Percentiles rank a stretch among this genome's conserved stretches.
phyloP scores from a whole-genome alignment of 1,140 invertebrate genomes.

The Stenopsyche tienmushanensis region DNA sequence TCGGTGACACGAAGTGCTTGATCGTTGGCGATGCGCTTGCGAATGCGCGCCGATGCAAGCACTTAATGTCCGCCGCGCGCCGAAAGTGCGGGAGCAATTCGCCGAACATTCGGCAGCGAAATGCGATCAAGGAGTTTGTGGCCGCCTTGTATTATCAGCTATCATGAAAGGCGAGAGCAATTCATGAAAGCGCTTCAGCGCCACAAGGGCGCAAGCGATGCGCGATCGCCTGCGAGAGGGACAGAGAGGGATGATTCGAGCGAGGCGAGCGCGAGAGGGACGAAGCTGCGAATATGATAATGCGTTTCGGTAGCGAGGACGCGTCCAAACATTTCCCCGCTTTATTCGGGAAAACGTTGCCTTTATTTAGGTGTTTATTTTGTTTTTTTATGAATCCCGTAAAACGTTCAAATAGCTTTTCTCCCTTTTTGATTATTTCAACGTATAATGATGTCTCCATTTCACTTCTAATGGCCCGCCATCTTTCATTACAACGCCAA shows the following conservation, averaged over 20 bases:
- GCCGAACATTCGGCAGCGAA: not conserved
- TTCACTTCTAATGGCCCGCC: not conserved
- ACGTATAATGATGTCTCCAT: slow-evolving; percentile 22
- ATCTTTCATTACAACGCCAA: slow-evolving; percentile 13
- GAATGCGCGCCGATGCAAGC: not conserved
- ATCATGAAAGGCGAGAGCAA: slow-evolving; percentile 29
- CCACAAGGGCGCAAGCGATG: not conserved
- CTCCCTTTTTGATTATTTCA: slow-evolving; percentile 25
- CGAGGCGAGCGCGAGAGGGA: not conserved
- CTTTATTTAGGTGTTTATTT: slow-evolving; percentile 29
- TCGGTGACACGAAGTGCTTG: slow-evolving; percentile 3
- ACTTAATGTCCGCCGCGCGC: slow-evolving; percentile 1
- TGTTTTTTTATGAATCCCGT: slow-evolving; percentile 14
- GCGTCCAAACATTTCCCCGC: not conserved
- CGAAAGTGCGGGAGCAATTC: not conserved
- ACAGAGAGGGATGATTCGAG: not conserved
- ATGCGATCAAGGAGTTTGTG: slow-evolving; percentile 7
- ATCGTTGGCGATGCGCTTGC: not conserved
- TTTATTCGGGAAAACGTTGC: slow-evolving; percentile 22
- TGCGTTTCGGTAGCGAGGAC: not conserved
- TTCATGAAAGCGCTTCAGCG: not conserved
- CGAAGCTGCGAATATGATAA: not conserved
- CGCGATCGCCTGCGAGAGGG: not conserved
- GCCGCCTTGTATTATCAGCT: slow-evolving; percentile 26
- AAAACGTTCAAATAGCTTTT: not conserved